Base-by-base conservation (phyloP, 2,113 vertebrate species). In the Larimichthys crocea region DNA sequence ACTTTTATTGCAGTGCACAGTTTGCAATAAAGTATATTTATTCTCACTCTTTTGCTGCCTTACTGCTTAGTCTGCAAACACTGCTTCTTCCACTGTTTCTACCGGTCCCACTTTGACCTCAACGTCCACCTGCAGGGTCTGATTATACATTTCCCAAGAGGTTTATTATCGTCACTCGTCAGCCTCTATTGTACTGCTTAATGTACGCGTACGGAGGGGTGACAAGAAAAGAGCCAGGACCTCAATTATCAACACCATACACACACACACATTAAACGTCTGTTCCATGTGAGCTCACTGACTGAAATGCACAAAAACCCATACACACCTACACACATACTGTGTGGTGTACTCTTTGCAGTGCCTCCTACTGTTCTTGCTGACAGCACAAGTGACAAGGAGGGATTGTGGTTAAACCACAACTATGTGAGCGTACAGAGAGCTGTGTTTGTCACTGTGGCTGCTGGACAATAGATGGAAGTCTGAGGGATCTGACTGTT, bases 341-440 rank as follows among this genome's bases (percentile, higher is more conserved):
- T 60, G 46, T 64, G 69, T 73, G 74, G 80, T 26, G 49, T 55
- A 49, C 56, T 79, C 19, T 72, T 68, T 82, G 60, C 14, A 22
- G 55, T 68, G 53, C 69, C 64, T 84, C 56, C 48, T 48, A 3
- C 62, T 77, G 69, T 49, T 85, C 42, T 50, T 59, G 57, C 56
- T 68, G 76, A 79, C 62, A 68, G 74, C 63, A 35, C 11, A 35
- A 64, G 65, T 74, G 49, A 69, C 67, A 52, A 49, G 17, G 50
- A 74, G 72, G 15, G 61, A 60, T 59, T 81, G 50, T 59, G 40
- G 69, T 24, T 66, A 71, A 85, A 89, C 86, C 88, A 57, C 76
- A 89, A 29, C 60, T 72, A 85, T 85, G 77, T 63, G 55, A 79
- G 60, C 44, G 50, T 10, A 16, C 0, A 75, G 56, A 85, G 53